These are phyloP conservation scores for Andrena chrysosceles DNA, from an alignment of 2,888 invertebrate genomes.

Conservation along the genomic window DNA sequence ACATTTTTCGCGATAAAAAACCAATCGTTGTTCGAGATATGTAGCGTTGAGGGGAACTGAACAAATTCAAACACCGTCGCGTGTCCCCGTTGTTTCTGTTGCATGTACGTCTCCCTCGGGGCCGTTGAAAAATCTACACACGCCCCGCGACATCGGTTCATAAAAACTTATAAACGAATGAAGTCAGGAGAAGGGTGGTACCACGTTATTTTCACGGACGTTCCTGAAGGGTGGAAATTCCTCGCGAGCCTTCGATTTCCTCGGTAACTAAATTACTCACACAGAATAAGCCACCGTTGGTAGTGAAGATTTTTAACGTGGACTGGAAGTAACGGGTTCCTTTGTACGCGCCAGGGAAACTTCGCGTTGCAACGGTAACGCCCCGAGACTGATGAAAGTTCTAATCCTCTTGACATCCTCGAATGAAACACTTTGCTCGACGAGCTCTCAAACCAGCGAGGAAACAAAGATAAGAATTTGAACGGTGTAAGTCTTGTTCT, in stretches of 20 bases:
- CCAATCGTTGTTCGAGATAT: background rate
- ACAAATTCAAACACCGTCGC: slow-evolving; percentile 12
- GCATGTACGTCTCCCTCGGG: too few species aligned
- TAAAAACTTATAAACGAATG: slow-evolving; percentile 26
- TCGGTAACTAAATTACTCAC: slow-evolving; percentile 46
- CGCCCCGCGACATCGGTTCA: slow-evolving; percentile 12
- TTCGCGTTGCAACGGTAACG: slow-evolving; percentile 10
- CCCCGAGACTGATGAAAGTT: slow-evolving; percentile 70
- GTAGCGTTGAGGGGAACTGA: background rate
- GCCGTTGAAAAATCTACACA: background rate
- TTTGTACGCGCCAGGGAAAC: slow-evolving; percentile 32
- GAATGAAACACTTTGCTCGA: slow-evolving; percentile 60
- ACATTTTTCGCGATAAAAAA: background rate
- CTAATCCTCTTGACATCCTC: slow-evolving; percentile 70
- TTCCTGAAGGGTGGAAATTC: background rate
- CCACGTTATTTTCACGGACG: slow-evolving; percentile 16
- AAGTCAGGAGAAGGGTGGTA: background rate
- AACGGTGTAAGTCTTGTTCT: slow-evolving; percentile 54
- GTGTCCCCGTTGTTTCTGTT: background rate
- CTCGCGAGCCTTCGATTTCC: slow-evolving; percentile 18
- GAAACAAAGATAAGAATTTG: slow-evolving; percentile 54
- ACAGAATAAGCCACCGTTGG: slow-evolving; percentile 14
- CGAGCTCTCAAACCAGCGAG: slow-evolving; percentile 45
- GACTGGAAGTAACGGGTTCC: slow-evolving; percentile 26
- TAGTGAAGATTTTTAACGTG: slow-evolving; percentile 44